These are phyloP conservation scores for Drosophila seclusa DNA, from an alignment of 2,888 invertebrate species.

Conservation along the genomic window DNA sequence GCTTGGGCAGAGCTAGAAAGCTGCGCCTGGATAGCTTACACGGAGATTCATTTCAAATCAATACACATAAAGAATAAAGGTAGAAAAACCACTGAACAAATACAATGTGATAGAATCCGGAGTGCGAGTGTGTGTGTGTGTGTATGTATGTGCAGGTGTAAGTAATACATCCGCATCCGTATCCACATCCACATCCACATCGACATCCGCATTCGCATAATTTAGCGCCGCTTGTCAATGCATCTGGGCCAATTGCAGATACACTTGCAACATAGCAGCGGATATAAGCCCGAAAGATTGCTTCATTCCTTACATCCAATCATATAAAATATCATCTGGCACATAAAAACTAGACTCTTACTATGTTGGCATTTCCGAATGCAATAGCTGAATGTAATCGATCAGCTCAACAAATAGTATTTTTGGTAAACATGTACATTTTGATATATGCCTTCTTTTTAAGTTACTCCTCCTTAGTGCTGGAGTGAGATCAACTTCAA, in stretches of 20 bases:
- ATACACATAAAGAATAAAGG: slow-evolving; percentile 75
- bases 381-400: neutral
- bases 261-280: neutral
- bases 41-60: slow-evolving; percentile 76
- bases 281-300: slow-evolving; percentile 31
- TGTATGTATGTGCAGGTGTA: slow-evolving; percentile 5
- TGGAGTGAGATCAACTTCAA: neutral
- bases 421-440: neutral
- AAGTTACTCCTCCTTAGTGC: neutral
- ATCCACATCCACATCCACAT: neutral
- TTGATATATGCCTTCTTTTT: slow-evolving; percentile 7
- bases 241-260: slow-evolving; percentile 55
- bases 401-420: neutral
- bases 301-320: slow-evolving; percentile 50
- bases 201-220: slow-evolving; percentile 26
- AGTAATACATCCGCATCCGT: slow-evolving; percentile 3
- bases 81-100: slow-evolving; percentile 54
- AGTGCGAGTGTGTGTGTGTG: slow-evolving; percentile 2
- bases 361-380: neutral
- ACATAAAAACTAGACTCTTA: slow-evolving; percentile 12
- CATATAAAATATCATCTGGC: slow-evolving; percentile 48
- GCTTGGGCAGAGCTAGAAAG: slow-evolving; percentile 15
- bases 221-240: slow-evolving; percentile 57
- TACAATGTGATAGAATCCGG: slow-evolving; percentile 30
- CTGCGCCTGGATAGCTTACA: slow-evolving; percentile 64